These are phyloP conservation scores for Spongilla lacustris DNA, from an alignment of 37 sponge, comb jelly and placozoan genomes.

Conservation along the genomic window DNA sequence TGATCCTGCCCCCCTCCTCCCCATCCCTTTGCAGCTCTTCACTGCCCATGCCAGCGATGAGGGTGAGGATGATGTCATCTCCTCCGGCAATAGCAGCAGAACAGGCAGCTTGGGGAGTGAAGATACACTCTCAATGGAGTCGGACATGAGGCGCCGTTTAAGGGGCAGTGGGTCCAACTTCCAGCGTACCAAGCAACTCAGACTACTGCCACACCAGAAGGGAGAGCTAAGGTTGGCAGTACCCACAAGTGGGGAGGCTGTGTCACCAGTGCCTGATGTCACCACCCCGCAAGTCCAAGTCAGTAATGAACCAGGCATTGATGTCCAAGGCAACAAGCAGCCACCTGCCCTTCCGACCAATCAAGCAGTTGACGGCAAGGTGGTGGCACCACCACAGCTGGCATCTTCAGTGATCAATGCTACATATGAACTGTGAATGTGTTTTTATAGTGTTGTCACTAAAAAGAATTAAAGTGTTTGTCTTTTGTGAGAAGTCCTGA, in stretches of 20 bases:
- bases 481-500: neutral
- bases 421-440: neutral
- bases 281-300: too few relatives aligned
- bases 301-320: neutral
- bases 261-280: too few relatives aligned
- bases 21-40: slow-evolving; percentile 27
- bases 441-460: neutral
- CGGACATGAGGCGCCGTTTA: neutral
- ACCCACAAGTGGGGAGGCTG: neutral
- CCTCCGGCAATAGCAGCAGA: slow-evolving; percentile 40
- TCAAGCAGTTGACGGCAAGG: neutral
- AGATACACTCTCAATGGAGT: neutral
- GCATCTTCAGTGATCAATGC: neutral
- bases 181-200: neutral
- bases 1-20: neutral
- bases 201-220: neutral
- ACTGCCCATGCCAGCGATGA: slow-evolving; percentile 18
- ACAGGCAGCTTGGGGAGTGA: slow-evolving; percentile 34
- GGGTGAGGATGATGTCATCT: slow-evolving; percentile 47
- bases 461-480: neutral
- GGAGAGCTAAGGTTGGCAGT: neutral
- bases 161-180: neutral
- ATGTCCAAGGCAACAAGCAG: neutral
- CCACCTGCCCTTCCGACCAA: neutral
- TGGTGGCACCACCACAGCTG: neutral